These are phyloP conservation scores for Leptestheria dahalacensis DNA, from an alignment of 1,140 invertebrate genomes.

Conservation along the genomic window DNA sequence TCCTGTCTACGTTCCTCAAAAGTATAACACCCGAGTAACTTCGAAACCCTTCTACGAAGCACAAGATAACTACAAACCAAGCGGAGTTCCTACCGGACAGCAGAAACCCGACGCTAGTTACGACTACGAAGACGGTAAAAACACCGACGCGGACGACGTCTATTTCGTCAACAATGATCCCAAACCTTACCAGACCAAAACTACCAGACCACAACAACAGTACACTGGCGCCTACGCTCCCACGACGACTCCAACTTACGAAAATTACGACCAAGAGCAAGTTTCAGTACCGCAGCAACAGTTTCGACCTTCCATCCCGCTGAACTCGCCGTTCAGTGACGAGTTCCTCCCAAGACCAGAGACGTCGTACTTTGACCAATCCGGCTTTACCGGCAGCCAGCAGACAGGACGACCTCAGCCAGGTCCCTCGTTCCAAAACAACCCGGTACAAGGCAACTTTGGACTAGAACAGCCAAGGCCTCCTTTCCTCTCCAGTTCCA, in stretches of 20 bases:
- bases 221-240: background rate
- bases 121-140: slow-evolving; percentile 11
- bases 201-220: background rate
- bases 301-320: background rate
- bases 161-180: background rate
- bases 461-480: slow-evolving; percentile 4
- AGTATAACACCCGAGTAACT: background rate
- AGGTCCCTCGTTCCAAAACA: background rate
- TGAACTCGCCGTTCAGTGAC: background rate
- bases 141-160: background rate
- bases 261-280: background rate
- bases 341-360: background rate
- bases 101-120: slow-evolving; percentile 5
- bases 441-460: background rate
- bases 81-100: background rate
- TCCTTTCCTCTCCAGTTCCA: background rate
- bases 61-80: background rate
- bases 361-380: too few species aligned
- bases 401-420: too few species aligned
- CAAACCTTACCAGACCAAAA: background rate
- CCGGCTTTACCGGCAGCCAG: too few species aligned
- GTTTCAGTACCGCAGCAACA: background rate
- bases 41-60: background rate
- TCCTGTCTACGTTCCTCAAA: background rate
- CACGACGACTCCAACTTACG: background rate